Percentiles rank a stretch among this genome's conserved stretches.
Conservation (phyloP, 2,113 vertebrate species). For the Ciconia boyciana region DNA sequence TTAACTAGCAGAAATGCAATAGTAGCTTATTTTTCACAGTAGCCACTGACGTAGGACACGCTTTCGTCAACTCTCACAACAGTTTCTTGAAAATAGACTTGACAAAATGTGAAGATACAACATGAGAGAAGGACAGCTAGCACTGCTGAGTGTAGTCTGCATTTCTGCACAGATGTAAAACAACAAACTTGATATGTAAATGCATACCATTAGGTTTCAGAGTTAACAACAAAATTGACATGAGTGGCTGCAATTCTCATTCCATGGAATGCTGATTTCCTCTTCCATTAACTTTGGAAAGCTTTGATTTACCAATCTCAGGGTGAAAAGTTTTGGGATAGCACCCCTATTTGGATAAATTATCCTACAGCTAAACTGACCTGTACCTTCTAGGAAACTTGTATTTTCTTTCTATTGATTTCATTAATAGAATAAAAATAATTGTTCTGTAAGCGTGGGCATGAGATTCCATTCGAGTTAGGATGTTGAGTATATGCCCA, state of each 20-base stretch:
- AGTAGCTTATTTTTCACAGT: neutral
- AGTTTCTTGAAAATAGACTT: neutral
- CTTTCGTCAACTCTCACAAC: neutral
- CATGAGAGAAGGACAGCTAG: neutral
- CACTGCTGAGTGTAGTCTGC: neutral
- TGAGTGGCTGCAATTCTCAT: neutral
- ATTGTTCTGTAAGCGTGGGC: neutral
- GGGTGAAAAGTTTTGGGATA: neutral
- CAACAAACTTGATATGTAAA: neutral
- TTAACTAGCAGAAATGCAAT: neutral
- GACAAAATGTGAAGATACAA: neutral
- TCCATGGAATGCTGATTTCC: neutral
- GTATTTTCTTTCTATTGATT: neutral
- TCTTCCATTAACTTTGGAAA: neutral
- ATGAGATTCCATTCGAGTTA: neutral
- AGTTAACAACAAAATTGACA: neutral
- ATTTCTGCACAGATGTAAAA: neutral
- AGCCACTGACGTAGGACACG: neutral
- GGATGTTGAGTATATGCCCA: neutral
- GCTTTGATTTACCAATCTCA: neutral
- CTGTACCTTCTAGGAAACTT: neutral
- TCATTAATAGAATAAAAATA: neutral
- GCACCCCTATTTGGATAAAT: neutral
- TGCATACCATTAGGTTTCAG: neutral
- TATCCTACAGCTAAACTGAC: neutral